Base-by-base conservation (phyloP, 2,113 vertebrate species). In the Chlorodrepanis virens region DNA sequence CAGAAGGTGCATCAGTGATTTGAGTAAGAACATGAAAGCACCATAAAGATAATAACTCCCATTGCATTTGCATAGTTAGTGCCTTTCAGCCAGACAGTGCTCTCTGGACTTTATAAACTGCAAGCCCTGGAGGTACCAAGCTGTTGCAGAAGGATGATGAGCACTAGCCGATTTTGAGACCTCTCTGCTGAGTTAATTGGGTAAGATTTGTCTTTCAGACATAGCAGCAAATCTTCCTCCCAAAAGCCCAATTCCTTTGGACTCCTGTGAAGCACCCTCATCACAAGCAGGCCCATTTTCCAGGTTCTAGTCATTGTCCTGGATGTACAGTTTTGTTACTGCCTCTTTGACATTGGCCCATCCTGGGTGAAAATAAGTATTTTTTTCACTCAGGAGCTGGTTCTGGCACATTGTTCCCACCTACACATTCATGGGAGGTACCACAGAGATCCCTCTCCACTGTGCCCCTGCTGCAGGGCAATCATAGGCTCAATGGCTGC, bases 1-100 rank as follows among this genome's bases (percentile, higher is more conserved):
- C 56, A 87, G 53, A 88, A 89, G 92, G 72, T 90, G 44, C 94
- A 95, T 95, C 90, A 65, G 69, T 94, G 83, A 93, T 94, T 88
- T 92, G 90, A 93, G 79, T 64, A 86, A 86, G 80, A 86, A 93
- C 68, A 88, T 88, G 95, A 90, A 91, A 86, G 85, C 71, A 67
- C 64, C 56, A 84, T 94, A 92, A 96, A 0, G 4, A 95, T 82
- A 92, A 94, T 92, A 87, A 71, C 85, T 90, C 80, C 11, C 11
- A 20, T 27, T 67, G 37, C 29, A 81, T 94, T 92, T 96, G 72
- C 69, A 90, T 75, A 33, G 59, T 67, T 88, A 87, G 57, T 84
- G 80, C 45, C 56, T 90, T 89, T 71, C 83, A 90, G 69, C 31
- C 9, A 0, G 22, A 91, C 31, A 83, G 50, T 15, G 50, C 68